These are phyloP conservation scores for Balanococcus diminutus DNA, from an alignment of 2,888 invertebrate species.

Conservation along the genomic window DNA sequence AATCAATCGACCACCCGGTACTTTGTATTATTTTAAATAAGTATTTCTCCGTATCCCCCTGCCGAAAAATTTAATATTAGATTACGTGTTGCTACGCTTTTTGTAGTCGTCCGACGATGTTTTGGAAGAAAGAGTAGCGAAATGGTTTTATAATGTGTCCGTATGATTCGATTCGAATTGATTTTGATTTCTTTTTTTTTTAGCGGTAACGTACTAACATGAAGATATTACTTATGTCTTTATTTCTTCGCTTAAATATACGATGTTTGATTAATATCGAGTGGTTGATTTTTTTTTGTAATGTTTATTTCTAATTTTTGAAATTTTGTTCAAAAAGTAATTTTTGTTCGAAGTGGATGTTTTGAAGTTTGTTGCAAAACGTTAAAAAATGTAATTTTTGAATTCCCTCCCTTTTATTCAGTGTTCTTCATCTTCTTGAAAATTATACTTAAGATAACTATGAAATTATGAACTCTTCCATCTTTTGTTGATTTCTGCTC, in stretches of 20 bases:
- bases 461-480: too few species aligned
- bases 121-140: not conserved
- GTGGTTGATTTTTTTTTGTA: not conserved
- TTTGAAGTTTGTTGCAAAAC: too few species aligned
- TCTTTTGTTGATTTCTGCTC: too few species aligned
- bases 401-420: too few species aligned
- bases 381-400: too few species aligned
- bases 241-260: conserved; percentile 31
- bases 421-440: too few species aligned
- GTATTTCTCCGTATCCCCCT: not conserved
- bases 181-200: conserved; percentile 15
- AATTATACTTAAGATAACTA: too few species aligned
- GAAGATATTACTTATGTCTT: not conserved
- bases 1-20: too few species aligned
- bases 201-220: conserved; percentile 5
- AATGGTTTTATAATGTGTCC: not conserved
- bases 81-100: not conserved
- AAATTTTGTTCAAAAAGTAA: too few species aligned
- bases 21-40: not conserved
- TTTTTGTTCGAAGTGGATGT: too few species aligned
- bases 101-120: not conserved
- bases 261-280: conserved; percentile 18
- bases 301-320: too few species aligned
- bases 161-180: not conserved
- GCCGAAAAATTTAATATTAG: not conserved